Evolutionary conservation across 2,113 vertebrate genomes (phyloP).

Genomic region (Eulemur macaco): DNA sequence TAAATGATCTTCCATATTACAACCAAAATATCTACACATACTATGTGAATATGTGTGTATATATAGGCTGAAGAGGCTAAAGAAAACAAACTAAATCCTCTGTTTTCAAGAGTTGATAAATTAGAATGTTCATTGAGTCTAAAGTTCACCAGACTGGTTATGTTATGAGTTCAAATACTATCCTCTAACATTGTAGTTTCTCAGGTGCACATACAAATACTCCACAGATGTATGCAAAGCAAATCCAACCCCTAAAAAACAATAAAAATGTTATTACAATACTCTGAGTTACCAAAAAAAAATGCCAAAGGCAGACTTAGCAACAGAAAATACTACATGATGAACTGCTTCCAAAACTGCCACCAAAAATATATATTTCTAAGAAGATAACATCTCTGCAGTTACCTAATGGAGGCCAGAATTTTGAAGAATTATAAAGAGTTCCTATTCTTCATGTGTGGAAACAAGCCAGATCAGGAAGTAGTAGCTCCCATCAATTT

Average conservation of each 20-base stretch:
- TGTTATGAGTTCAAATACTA: neutral
- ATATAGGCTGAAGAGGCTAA: neutral
- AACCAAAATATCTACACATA: neutral
- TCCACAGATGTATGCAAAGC: neutral
- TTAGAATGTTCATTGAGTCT: neutral
- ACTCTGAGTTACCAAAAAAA: neutral
- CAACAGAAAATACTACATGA: neutral
- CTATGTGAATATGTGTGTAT: neutral
- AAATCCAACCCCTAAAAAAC: neutral
- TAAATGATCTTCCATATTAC: constrained; percentile 3
- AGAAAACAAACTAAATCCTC: neutral
- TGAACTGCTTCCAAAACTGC: neutral
- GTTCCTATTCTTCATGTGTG: neutral
- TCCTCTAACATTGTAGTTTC: neutral
- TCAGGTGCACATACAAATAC: neutral
- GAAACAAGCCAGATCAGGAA: neutral
- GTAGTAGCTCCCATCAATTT: neutral
- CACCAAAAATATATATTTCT: neutral
- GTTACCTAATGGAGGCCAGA: neutral
- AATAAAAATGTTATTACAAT: neutral
- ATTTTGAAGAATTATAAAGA: constrained; percentile 39
- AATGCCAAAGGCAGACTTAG: neutral
- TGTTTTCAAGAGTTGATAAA: constrained; percentile 40
- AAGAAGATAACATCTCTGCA: neutral
- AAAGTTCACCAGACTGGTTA: neutral